These are phyloP conservation scores for Silurus asotus DNA, from an alignment of 2,113 vertebrate species.

Conservation along the genomic window DNA sequence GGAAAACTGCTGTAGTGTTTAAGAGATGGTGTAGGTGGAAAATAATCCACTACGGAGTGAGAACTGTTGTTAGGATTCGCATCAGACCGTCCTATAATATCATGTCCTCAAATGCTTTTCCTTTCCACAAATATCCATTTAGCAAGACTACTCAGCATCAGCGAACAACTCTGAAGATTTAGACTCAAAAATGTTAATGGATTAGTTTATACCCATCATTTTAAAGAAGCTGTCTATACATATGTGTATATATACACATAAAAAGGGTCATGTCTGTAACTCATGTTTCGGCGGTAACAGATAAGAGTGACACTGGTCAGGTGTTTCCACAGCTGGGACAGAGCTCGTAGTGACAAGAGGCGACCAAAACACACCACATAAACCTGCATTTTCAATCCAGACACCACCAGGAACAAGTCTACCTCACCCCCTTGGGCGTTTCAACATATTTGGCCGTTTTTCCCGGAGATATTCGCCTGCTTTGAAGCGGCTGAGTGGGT, in stretches of 20 bases:
- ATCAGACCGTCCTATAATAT: background rate
- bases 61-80: background rate
- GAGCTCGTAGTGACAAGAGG: conserved; percentile 59
- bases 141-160: background rate
- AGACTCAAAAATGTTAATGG: background rate
- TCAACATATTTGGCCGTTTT: background rate
- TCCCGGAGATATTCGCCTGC: background rate
- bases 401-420: background rate
- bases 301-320: conserved; percentile 46
- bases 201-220: background rate
- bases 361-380: conserved; percentile 36
- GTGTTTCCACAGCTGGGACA: conserved; percentile 51
- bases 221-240: too few species aligned
- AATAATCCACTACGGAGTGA: background rate
- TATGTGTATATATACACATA: too few species aligned
- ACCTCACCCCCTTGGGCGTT: conserved; percentile 44
- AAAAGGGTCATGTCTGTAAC: background rate
- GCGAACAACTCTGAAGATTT: background rate
- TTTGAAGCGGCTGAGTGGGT: background rate
- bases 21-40: background rate
- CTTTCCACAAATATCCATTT: background rate
- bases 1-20: background rate
- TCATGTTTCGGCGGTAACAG: background rate
- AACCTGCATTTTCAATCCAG: background rate
- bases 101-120: background rate